These are phyloP conservation scores for Euglossa dilemma DNA, from an alignment of 1,140 invertebrate species.

Conservation along the genomic window DNA sequence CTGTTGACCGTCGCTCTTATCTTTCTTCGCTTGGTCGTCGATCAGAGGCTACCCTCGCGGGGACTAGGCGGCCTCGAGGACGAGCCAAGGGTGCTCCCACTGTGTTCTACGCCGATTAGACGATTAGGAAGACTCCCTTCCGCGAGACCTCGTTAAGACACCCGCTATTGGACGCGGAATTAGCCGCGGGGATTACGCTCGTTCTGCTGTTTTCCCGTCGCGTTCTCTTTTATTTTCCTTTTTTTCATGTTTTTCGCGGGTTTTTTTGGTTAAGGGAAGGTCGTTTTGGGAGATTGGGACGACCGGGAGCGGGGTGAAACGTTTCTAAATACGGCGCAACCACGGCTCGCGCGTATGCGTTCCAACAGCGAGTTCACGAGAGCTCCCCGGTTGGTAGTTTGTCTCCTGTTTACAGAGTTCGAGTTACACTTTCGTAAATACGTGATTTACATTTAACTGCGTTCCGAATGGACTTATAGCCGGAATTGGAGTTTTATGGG, in stretches of 20 bases:
- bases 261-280: not conserved
- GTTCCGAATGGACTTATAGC: not conserved
- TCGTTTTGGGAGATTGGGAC: not conserved
- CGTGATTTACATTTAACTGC: not conserved
- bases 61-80: slow-evolving; percentile 31
- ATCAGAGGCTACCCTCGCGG: slow-evolving; percentile 47
- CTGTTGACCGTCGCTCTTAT: slow-evolving; percentile 30
- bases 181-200: slow-evolving; percentile 47
- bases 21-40: slow-evolving; percentile 50
- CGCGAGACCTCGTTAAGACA: slow-evolving; percentile 49
- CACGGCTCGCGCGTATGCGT: slow-evolving; percentile 1
- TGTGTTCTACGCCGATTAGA: slow-evolving; percentile 57
- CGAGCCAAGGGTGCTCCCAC: slow-evolving; percentile 44
- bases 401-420: not conserved
- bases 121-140: slow-evolving; percentile 52
- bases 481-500: not conserved
- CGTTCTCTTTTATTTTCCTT: not conserved
- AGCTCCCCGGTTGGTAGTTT: slow-evolving; percentile 5
- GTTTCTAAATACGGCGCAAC: slow-evolving; percentile 5
- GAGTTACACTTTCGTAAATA: slow-evolving; percentile 3
- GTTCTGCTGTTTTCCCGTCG: not conserved
- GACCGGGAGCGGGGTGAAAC: not conserved
- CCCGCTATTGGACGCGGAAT: slow-evolving; percentile 50
- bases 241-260: no score
- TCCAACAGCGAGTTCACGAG: not conserved